Evolutionary conservation across 1,140 invertebrate species (phyloP), one percentile per base, ranked within the genome.

Genomic region (Plutomurus gul): DNA sequence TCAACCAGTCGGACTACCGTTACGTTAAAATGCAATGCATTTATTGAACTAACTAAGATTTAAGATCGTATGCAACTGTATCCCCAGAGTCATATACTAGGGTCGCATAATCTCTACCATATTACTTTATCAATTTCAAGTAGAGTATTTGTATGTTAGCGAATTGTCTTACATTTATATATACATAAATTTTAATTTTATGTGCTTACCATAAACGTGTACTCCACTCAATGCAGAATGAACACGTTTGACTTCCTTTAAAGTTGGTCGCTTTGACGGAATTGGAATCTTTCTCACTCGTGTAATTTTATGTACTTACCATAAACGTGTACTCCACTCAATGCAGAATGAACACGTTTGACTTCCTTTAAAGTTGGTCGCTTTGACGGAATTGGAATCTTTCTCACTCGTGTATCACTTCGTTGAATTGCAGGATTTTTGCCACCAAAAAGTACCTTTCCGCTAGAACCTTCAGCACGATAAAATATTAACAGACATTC

Each of bases 361-460:
- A 95, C 90, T 88, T 96, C 95, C 74, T 90, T 92, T 82, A 92
- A 94, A 1, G 93, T 95, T 4, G 95, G 92, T 83, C 94, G 89
- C 82, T 91, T 89, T 0, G 95, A 96, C 1, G 92, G 91, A 86
- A 97, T 95, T 6, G 95, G 95, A 81, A 96, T 89, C 43, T 88
- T 90, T 84, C 94, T 87, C 11, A 96, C 86, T 76, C 93, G 87
- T 7, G 84, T 47, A 85, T 95, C 93, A 49, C 87, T 88, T 85
- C 90, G 90, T 80, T 90, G 88, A 11, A 96, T 85, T 1, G 90
- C 86, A 2, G 93, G 90, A 78, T 89, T 90, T 84, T 91, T 92
- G 20, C 93, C 93, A 20, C 92, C 91, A 84, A 95, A 96, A 11
- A 96, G 86, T 2, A 93, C 89, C 4, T 87, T 88, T 72, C 90